These are phyloP conservation scores for Arrhopalites spinosus DNA, from an alignment of 2,888 invertebrate species.

Conservation along the genomic window DNA sequence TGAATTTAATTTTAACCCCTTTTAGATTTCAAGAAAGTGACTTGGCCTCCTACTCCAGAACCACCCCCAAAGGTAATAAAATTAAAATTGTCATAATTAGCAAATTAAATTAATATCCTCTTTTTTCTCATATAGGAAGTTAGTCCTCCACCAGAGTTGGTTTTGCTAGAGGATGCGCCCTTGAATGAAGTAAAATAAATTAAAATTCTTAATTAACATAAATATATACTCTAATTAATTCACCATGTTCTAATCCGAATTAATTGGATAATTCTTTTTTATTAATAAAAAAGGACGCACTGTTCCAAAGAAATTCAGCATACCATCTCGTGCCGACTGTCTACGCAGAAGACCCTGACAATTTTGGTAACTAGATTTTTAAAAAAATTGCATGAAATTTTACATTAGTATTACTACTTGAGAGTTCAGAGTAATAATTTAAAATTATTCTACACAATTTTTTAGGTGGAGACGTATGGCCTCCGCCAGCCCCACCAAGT, in stretches of 20 bases:
- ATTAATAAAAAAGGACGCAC: constrained; percentile 29
- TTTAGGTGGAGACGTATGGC: constrained; percentile 48
- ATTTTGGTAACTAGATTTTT: constrained; percentile 47
- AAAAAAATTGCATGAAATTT: too few relatives aligned
- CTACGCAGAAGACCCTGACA: constrained; percentile 54
- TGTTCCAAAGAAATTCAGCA: constrained; percentile 45
- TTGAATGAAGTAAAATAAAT: constrained; percentile 43
- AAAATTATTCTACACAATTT: too few relatives aligned
- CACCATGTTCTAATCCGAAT: too few relatives aligned
- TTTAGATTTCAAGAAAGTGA: constrained; percentile 48
- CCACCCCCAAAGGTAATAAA: constrained; percentile 40
- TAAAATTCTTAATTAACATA: too few relatives aligned
- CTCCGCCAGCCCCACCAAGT: constrained; percentile 53
- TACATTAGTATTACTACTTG: too few relatives aligned
- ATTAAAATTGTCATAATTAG: too few relatives aligned
- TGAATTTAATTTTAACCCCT: neutral
- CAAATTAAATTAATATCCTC: too few relatives aligned
- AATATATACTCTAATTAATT: too few relatives aligned
- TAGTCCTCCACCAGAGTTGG: constrained; percentile 43
- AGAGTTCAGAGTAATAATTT: too few relatives aligned
- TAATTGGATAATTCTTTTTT: too few relatives aligned
- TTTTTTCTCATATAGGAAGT: constrained; percentile 10
- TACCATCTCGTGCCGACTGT: constrained; percentile 54
- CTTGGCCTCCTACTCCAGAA: constrained; percentile 52
- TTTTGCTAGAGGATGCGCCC: constrained; percentile 50